Conservation (phyloP, 2,113 vertebrate species). For the Gambusia affinis region DNA sequence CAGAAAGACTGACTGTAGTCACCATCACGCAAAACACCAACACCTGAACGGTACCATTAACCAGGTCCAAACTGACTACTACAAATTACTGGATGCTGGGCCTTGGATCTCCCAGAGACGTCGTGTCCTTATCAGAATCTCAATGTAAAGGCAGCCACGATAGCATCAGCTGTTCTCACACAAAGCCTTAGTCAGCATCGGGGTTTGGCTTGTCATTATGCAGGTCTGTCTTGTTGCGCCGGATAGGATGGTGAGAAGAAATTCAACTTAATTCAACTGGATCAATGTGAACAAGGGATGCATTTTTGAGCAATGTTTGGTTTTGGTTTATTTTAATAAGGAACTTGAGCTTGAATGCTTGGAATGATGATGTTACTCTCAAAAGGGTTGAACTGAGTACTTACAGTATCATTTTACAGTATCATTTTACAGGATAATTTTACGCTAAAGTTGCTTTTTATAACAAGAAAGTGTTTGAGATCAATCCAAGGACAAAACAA, state of each 20-base stretch:
- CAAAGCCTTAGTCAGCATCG: background rate
- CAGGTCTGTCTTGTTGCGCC: slow-evolving; percentile 28
- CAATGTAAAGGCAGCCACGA: background rate
- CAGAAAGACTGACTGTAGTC: background rate
- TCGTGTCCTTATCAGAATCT: background rate
- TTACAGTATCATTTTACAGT: background rate
- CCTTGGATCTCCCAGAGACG: background rate
- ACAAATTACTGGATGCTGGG: background rate
- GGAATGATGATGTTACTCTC: no score
- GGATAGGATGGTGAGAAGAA: background rate
- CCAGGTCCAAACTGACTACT: background rate
- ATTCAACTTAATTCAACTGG: background rate
- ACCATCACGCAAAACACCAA: background rate
- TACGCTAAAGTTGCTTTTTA: background rate
- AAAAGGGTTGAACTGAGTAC: no score
- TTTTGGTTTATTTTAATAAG: background rate
- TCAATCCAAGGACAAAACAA: background rate
- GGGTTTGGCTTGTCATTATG: background rate
- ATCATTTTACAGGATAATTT: background rate
- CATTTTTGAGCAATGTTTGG: background rate
- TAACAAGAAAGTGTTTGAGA: background rate
- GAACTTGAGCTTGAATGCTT: background rate
- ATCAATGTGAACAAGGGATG: background rate
- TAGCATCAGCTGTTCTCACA: background rate
- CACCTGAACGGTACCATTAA: background rate